phyloP scores from a whole-genome alignment of 2,888 invertebrate genomes.

The Baccha elongata region DNA sequence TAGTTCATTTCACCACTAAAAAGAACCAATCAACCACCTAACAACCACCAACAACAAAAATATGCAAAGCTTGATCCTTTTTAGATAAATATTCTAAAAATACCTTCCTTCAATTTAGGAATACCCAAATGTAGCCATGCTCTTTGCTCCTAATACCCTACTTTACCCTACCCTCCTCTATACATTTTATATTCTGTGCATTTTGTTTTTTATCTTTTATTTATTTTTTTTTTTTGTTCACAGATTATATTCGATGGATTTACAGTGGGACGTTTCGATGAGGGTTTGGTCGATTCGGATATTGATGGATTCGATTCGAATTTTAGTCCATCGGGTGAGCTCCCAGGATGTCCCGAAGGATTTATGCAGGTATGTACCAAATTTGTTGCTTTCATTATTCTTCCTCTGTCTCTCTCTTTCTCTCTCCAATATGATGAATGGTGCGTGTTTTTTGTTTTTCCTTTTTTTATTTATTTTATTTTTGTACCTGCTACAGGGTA shows the following conservation, averaged over 20 bases:
- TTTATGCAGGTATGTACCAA: conserved; percentile 89
- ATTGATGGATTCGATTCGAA: conserved; percentile 82
- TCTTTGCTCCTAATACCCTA: neutral
- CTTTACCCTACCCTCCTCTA: neutral
- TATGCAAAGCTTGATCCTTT: conserved; percentile 59
- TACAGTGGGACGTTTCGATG: conserved; percentile 91
- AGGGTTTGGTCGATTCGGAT: conserved; percentile 83
- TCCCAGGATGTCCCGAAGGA: conserved; percentile 93
- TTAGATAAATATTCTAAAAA: conserved; percentile 67
- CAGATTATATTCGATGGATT: conserved; percentile 94
- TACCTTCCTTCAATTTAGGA: conserved; percentile 38
- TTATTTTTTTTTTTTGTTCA: conserved; percentile 58
- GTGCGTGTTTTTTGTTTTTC: conserved; percentile 15
- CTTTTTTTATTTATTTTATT: neutral
- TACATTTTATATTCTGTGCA: conserved; percentile 26
- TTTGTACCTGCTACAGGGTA: neutral
- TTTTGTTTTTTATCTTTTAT: conserved; percentile 22
- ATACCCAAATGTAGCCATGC: neutral
- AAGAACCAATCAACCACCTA: conserved; percentile 65
- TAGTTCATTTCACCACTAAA: conserved; percentile 52
- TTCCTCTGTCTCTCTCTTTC: neutral
- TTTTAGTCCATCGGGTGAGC: conserved; percentile 83
- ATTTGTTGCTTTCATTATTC: conserved; percentile 44
- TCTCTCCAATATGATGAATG: neutral
- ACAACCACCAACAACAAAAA: conserved; percentile 49